A percentile compares a stretch with the other conserved stretches of the same genome.
phyloP scores from a whole-genome alignment of 1,140 invertebrate genomes.

The Meloidogyne exigua region DNA sequence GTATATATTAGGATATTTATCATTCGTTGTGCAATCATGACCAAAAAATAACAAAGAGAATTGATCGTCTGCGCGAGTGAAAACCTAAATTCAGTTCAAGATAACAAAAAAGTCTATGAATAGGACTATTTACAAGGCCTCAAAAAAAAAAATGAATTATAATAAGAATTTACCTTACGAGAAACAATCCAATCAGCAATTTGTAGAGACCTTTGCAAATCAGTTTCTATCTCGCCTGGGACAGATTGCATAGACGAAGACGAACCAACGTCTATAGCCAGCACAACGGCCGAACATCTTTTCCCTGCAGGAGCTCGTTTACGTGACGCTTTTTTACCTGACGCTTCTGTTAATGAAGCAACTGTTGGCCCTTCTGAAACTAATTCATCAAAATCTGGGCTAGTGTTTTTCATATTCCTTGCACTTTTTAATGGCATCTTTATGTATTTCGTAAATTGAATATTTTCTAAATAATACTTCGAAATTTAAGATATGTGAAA shows the following conservation, averaged over 20 bases:
- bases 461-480: too few species aligned
- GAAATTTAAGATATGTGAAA: too few species aligned
- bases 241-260: conserved; percentile 5
- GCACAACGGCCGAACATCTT: conserved; percentile 7
- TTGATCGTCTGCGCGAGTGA: conserved; percentile 35
- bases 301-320: not conserved
- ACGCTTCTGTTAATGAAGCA: not conserved
- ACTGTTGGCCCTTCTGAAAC: not conserved
- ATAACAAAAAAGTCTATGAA: too few species aligned
- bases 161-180: conserved; percentile 11
- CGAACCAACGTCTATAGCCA: conserved; percentile 16
- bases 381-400: not conserved
- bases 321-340: not conserved
- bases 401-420: not conserved
- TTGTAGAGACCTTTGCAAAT: conserved; percentile 25
- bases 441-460: not conserved
- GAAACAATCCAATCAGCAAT: conserved; percentile 35
- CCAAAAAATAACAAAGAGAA: conserved; percentile 40
- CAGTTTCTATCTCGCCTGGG: not conserved
- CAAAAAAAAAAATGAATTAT: too few species aligned
- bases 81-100: conserved; percentile 25
- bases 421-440: conserved; percentile 6
- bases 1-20: conserved; percentile 33
- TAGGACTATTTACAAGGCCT: too few species aligned
- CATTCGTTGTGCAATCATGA: conserved; percentile 32